Percentiles rank a stretch among this genome's conserved stretches.
phyloP scores from a whole-genome alignment of 2,888 invertebrate genomes.

The Therioaphis trifolii region DNA sequence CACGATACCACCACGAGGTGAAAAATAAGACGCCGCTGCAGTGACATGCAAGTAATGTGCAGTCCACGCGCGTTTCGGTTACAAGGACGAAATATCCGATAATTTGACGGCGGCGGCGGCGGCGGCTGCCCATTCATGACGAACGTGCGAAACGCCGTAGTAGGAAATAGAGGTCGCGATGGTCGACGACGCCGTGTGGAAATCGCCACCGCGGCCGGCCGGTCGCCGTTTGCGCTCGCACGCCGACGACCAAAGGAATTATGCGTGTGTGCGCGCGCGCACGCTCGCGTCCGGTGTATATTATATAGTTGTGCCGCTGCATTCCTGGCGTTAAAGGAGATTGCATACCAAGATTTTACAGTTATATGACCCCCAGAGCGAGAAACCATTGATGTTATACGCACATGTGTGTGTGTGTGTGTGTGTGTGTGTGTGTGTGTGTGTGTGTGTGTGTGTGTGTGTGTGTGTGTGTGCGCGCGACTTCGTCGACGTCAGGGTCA shows the following conservation, averaged over 20 bases:
- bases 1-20: too few relatives aligned
- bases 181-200: not conserved
- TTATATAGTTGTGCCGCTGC: conserved; percentile 32
- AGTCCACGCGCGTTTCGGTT: conserved; percentile 43
- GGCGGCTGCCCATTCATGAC: conserved; percentile 55
- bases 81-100: conserved; percentile 51
- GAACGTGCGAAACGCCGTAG: conserved; percentile 33
- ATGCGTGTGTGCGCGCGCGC: not conserved
- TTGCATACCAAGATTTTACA: conserved; percentile 60
- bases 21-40: not conserved
- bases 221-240: not conserved
- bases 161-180: conserved; percentile 52
- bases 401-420: too few relatives aligned
- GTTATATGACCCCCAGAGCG: conserved; percentile 58
- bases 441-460: too few relatives aligned
- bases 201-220: not conserved
- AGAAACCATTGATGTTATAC: conserved; percentile 53
- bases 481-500: too few relatives aligned
- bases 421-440: too few relatives aligned
- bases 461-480: too few relatives aligned
- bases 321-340: conserved; percentile 50
- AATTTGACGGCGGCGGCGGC: conserved; percentile 26
- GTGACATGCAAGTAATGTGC: too few relatives aligned
- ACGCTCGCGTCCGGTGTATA: not conserved
- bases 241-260: conserved; percentile 8